Percentiles rank a stretch among this genome's conserved stretches.
These are phyloP conservation scores for Limonius californicus DNA, from an alignment of 1,140 invertebrate species.

Conservation along the genomic window DNA sequence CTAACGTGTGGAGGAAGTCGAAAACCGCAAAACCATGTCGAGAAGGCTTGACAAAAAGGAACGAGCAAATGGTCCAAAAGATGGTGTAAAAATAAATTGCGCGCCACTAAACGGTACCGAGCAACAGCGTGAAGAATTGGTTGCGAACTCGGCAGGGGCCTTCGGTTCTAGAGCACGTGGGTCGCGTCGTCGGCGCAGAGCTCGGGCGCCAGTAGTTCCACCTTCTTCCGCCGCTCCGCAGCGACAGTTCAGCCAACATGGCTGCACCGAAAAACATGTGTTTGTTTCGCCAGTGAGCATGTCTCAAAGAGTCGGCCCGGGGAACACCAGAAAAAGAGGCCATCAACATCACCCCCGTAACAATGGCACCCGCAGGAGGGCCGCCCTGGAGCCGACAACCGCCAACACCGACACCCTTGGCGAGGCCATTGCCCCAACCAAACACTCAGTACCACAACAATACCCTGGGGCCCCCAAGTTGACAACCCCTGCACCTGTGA, in stretches of 20 bases:
- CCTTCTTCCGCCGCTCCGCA: conserved; percentile 5
- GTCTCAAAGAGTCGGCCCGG: conserved; percentile 56
- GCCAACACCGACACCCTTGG: neutral
- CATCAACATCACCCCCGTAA: conserved; percentile 73
- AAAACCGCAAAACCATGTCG: too few species aligned
- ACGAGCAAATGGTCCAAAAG: too few species aligned
- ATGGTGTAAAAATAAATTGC: too few species aligned
- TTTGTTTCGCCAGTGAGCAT: conserved; percentile 48
- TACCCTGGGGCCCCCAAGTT: conserved; percentile 43
- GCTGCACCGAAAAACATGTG: conserved; percentile 44
- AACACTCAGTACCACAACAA: conserved; percentile 26
- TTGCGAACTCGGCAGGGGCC: conserved; percentile 16
- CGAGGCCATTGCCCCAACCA: conserved; percentile 1
- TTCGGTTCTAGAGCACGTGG: neutral
- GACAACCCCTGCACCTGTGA: conserved; percentile 42
- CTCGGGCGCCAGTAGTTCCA: conserved; percentile 17
- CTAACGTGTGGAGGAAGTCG: too few species aligned
- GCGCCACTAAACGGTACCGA: too few species aligned
- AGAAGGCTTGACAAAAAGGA: too few species aligned
- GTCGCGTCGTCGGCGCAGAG: neutral
- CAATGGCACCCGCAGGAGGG: conserved; percentile 47
- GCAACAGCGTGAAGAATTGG: conserved; percentile 20
- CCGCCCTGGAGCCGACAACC: conserved; percentile 41
- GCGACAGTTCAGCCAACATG: conserved; percentile 48
- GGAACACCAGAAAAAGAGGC: conserved; percentile 63